These are phyloP conservation scores for Caenorhabditis latens DNA, from an alignment of 1,140 invertebrate genomes.

Conservation along the genomic window DNA sequence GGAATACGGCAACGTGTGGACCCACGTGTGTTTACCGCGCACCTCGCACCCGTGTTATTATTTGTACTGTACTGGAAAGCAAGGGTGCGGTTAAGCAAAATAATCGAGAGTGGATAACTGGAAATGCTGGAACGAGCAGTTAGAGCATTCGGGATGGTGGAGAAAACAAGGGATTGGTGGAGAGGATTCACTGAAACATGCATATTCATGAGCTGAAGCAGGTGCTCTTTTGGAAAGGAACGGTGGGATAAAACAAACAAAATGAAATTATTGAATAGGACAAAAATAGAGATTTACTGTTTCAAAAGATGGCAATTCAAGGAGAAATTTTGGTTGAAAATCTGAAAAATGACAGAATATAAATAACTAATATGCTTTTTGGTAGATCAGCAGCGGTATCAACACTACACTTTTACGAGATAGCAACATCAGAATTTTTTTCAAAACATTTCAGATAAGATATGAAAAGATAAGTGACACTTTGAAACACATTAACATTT, in stretches of 20 bases:
- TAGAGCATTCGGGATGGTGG: not conserved
- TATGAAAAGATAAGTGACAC: too few species aligned
- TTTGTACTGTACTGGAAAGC: conserved; percentile 47
- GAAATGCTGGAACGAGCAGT: not conserved
- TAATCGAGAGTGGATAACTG: conserved; percentile 8
- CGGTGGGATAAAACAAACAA: conserved; percentile 5
- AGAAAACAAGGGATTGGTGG: not conserved
- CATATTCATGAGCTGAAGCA: conserved; percentile 9
- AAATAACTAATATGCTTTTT: too few species aligned
- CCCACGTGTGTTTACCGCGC: conserved; percentile 23
- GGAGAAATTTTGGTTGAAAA: too few species aligned
- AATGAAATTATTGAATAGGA: not conserved
- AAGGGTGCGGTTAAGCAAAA: conserved; percentile 21
- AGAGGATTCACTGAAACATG: not conserved
- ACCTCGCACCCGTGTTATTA: conserved; percentile 24
- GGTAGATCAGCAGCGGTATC: too few species aligned
- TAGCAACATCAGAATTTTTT: too few species aligned
- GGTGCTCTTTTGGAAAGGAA: not conserved
- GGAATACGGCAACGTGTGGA: conserved; percentile 47
- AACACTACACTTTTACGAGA: too few species aligned
- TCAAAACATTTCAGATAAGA: too few species aligned
- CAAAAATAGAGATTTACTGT: not conserved
- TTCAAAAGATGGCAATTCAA: too few species aligned
- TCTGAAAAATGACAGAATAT: too few species aligned
- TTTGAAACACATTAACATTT: too few species aligned